Evolutionary conservation across 2,113 vertebrate species (phyloP), one percentile per base, ranked within the genome.

Genomic region (Brachypteracias leptosomus): DNA sequence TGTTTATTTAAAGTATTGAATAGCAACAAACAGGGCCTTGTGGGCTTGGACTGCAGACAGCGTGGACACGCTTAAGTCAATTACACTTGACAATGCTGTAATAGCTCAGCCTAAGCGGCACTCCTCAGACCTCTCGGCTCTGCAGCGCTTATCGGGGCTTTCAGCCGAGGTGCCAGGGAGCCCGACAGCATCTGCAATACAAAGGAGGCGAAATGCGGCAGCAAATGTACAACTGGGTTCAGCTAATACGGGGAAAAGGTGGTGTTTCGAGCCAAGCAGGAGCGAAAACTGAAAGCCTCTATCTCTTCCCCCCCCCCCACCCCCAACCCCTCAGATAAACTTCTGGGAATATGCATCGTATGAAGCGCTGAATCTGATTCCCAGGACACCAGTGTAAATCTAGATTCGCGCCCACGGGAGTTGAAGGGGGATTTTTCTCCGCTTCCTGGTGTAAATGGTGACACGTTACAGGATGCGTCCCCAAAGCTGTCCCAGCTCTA

Each of bases 1-100:
- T 80, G 90, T 93, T 96, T 93, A 88, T 96, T 94, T 93, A 38
- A 95, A 96, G 58, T 81, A 86, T 93, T 94, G 73, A 66, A 87
- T 85, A 29, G 83, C 80, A 95, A 94, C 88, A 94, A 96, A 77
- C 93, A 84, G 59, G 75, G 46, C 61, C 75, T 62, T 6, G 13
- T 84, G 75, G 75, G 42, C 63, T 90, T 62, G 75, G 42, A 44
- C 82, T 78, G 74, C 82, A 84, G 90, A 83, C 59, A 74, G 42
- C 1, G 1, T 31, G 40, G 61, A 71, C 65, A 35, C 36, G 47
- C 88, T 94, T 36, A 65, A 93, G 72, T 71, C 82, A 68, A 72
- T 93, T 88, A 78, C 68, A 86, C 72, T 94, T 84, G 93, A 93
- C 90, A 90, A 47, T 57, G 67, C 63, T 35, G 81, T 35, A 54